Percentiles rank a stretch among this genome's conserved stretches.
These are phyloP conservation scores for Scatophagus argus DNA, from an alignment of 2,113 vertebrate species.

Conservation along the genomic window DNA sequence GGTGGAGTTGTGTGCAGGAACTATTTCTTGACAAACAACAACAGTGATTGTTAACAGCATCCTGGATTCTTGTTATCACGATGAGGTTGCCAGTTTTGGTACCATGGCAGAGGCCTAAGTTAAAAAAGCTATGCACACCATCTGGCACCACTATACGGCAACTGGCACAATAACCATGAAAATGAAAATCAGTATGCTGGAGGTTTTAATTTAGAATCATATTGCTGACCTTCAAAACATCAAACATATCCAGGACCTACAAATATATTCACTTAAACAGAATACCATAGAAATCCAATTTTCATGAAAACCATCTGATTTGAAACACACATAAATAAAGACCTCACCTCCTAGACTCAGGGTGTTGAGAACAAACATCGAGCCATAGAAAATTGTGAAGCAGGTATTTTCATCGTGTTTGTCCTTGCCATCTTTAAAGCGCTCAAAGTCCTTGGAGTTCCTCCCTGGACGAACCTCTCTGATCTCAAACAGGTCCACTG, in stretches of 20 bases:
- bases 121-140: background rate
- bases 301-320: background rate
- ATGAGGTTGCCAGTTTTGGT: too few relatives aligned
- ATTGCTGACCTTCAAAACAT: background rate
- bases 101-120: too few relatives aligned
- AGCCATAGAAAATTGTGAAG: constrained; percentile 94
- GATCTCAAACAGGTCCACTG: constrained; percentile 96
- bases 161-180: background rate
- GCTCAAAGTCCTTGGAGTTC: constrained; percentile 95
- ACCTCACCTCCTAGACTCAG: constrained; percentile 92
- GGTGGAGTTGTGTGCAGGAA: background rate
- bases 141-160: background rate
- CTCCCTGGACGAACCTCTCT: constrained; percentile 93
- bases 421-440: constrained; percentile 87
- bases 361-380: constrained; percentile 93
- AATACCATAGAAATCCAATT: background rate
- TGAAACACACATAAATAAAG: background rate
- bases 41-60: background rate
- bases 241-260: background rate
- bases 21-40: background rate
- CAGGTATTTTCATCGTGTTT: constrained; percentile 89
- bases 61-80: background rate
- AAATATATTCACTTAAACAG: background rate
- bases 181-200: background rate
- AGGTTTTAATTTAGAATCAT: background rate